phyloP scores from a whole-genome alignment of 2,113 vertebrate genomes.

The Rallus limicola region DNA sequence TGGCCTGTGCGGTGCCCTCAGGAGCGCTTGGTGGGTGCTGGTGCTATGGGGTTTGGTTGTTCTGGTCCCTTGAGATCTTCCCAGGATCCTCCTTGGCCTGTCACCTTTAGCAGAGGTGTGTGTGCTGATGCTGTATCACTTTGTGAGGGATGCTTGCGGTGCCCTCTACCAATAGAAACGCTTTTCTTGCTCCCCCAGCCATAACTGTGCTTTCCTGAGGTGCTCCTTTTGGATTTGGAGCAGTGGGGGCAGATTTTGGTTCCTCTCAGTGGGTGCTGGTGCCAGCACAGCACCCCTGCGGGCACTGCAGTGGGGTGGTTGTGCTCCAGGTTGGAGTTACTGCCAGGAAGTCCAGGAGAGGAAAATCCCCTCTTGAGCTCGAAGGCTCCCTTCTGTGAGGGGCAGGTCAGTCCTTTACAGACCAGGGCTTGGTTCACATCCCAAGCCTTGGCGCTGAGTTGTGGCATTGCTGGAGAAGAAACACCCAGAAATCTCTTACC shows the following conservation, averaged over 20 bases:
- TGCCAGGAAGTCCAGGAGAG: not conserved
- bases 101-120: not conserved
- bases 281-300: accelerated
- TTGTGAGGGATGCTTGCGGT: not conserved
- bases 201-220: not conserved
- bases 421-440: not conserved
- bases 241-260: not conserved
- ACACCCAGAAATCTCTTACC: not conserved
- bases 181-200: not conserved
- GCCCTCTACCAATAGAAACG: not conserved
- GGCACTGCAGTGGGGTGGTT: not conserved
- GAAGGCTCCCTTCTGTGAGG: not conserved
- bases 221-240: not conserved
- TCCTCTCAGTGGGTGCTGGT: accelerated
- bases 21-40: not conserved
- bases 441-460: not conserved
- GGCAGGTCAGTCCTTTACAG: not conserved
- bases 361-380: not conserved
- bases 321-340: accelerated
- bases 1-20: accelerated
- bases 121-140: not conserved
- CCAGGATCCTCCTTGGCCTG: not conserved
- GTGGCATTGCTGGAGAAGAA: not conserved
- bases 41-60: not conserved
- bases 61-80: not conserved